Conservation (phyloP, 2,888 invertebrate genomes). For the Lepeophtheirus nordmannii region DNA sequence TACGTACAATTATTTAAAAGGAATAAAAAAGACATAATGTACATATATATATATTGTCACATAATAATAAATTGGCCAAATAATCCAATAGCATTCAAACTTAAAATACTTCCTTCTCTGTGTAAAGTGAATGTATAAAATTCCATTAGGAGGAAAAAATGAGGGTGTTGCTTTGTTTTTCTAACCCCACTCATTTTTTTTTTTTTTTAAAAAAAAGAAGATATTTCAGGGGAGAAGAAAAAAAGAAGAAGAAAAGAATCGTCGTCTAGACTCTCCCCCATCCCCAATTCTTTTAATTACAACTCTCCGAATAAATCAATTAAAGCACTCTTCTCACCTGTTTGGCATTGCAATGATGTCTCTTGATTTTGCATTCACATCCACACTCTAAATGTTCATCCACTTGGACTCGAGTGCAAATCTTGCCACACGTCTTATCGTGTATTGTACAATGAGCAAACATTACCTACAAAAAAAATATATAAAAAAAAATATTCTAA, state of each 20-base stretch:
- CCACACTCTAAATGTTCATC: conserved; percentile 22
- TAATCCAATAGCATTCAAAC: too few species aligned
- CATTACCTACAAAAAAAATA: conserved; percentile 25
- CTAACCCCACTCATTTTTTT: too few species aligned
- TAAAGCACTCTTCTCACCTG: conserved; percentile 3
- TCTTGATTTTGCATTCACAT: conserved; percentile 23
- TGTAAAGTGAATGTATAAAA: too few species aligned
- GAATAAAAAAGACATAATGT: too few species aligned
- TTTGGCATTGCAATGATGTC: conserved; percentile 22
- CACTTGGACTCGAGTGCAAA: conserved; percentile 16
- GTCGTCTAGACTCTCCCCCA: neutral
- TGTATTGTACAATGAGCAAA: conserved; percentile 22
- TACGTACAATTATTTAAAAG: too few species aligned
- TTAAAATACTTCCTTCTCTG: too few species aligned
- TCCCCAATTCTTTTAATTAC: neutral
- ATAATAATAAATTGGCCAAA: too few species aligned
- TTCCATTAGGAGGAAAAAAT: too few species aligned
- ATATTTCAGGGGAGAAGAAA: neutral
- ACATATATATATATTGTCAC: too few species aligned
- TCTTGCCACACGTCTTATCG: conserved; percentile 20
- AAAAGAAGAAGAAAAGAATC: neutral
- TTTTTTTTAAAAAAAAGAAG: too few species aligned
- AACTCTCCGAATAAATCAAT: neutral
- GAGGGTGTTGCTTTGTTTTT: too few species aligned
- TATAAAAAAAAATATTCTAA: neutral